Evolutionary conservation across 2,888 invertebrate species (phyloP).

Genomic region (Trissolcus brochymenae): DNA sequence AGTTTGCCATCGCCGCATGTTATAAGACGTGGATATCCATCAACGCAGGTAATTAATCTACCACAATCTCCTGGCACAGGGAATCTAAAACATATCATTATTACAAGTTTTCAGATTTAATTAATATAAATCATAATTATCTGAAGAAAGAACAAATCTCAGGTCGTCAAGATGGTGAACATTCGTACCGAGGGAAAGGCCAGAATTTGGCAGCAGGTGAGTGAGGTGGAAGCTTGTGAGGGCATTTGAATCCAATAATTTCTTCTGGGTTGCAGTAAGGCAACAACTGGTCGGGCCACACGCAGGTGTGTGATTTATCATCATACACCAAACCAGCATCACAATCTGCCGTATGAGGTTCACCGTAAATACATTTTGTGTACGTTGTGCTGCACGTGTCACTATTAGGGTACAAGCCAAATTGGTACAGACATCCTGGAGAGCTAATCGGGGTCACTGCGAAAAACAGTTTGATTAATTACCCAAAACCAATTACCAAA

Average conservation of each 20-base stretch:
- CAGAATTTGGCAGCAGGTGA: slow-evolving; percentile 91
- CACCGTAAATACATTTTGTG: slow-evolving; percentile 90
- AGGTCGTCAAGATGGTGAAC: background rate
- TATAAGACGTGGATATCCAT: slow-evolving; percentile 91
- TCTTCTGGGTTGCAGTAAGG: slow-evolving; percentile 94
- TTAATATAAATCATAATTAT: background rate
- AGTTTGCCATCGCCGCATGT: slow-evolving; percentile 92
- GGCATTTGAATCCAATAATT: slow-evolving; percentile 94
- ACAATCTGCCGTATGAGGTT: slow-evolving; percentile 88
- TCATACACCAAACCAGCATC: slow-evolving; percentile 93
- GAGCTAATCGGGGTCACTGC: slow-evolving; percentile 87
- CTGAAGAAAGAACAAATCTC: too few species aligned
- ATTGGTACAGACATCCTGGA: slow-evolving; percentile 91
- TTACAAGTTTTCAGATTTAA: too few species aligned
- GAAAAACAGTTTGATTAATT: slow-evolving; percentile 50
- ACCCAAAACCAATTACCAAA: background rate
- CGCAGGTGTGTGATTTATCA: slow-evolving; percentile 90
- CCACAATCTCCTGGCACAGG: slow-evolving; percentile 92
- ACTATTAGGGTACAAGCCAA: slow-evolving; percentile 91
- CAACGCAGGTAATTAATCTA: slow-evolving; percentile 92
- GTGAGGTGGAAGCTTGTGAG: slow-evolving; percentile 87
- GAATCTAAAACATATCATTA: slow-evolving; percentile 77
- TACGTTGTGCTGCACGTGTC: slow-evolving; percentile 89
- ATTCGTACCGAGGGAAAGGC: slow-evolving; percentile 86
- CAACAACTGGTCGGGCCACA: slow-evolving; percentile 94